Conservation (phyloP, 2,888 invertebrate genomes). For the Sipunculus nudus region DNA sequence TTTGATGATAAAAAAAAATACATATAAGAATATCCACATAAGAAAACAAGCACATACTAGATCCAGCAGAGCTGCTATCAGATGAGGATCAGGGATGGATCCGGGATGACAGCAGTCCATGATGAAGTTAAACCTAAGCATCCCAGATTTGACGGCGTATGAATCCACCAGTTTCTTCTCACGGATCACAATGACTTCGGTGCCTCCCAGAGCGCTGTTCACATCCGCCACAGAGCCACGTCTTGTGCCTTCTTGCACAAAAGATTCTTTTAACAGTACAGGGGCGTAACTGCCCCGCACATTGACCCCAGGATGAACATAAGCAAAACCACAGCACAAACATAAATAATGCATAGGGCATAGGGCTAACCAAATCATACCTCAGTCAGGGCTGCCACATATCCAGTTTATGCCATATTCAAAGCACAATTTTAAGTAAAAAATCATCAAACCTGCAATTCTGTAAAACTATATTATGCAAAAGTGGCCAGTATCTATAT, state of each 20-base stretch:
- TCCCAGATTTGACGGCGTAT: constrained; percentile 80
- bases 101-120: constrained; percentile 96
- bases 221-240: constrained; percentile 18
- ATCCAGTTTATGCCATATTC: no score
- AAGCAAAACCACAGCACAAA: no score
- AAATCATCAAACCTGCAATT: no score
- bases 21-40: neutral
- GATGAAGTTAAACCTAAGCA: constrained; percentile 88
- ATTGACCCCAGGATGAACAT: no score
- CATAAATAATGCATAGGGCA: no score
- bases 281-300: no score
- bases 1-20: neutral
- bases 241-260: constrained; percentile 6
- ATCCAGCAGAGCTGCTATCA: constrained; percentile 92
- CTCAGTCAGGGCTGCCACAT: no score
- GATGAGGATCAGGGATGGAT: constrained; percentile 92
- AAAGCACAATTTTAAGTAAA: no score
- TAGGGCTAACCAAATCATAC: no score
- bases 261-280: neutral
- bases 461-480: no score
- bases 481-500: no score
- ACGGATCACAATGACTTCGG: constrained; percentile 87
- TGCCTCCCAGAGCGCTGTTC: constrained; percentile 75
- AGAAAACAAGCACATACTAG: constrained; percentile 77
- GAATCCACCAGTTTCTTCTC: constrained; percentile 86